Evolutionary conservation across 1,140 invertebrate species (phyloP), one percentile per base, ranked within the genome.

Genomic region (Drosophila takahashii): DNA sequence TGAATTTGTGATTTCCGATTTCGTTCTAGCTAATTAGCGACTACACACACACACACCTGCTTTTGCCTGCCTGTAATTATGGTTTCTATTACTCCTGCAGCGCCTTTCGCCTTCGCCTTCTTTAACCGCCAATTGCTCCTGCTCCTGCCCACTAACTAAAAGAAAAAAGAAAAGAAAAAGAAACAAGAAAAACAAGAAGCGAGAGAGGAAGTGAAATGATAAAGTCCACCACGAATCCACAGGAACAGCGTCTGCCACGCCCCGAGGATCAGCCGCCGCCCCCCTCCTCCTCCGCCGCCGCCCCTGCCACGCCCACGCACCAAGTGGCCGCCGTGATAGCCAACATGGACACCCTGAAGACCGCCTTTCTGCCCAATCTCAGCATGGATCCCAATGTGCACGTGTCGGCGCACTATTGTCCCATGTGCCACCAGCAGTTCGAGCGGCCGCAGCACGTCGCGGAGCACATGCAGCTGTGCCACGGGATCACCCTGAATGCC

Each of bases 191-290:
- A 50, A 48, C n/a, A 50, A 50, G 16, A 15, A 50, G 41, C 51
- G 47, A 54, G 56, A 76, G 50, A 47, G 62, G 75, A 59, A 73
- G 67, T 79, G 80, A 76, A 89, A 91, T 91, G 90, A 73, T 91
- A 87, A 91, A 91, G 79, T 91, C 90, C 76, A 87, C 75, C 51
- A 79, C 90, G 60, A 87, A 87, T 53, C 79, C 86, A 90, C 90
- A 91, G 90, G 90, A 91, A 91, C 71, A 91, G 86, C 90, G 90
- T 72, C 83, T 91, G 77, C 83, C 79, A 84, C 90, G 90, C 37
- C 81, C 90, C 72, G 90, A 84, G 74, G 81, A 83, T 60, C 76
- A 76, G 39, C 76, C 79, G 75, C 75, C 62, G 13, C 47, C 65
- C 56, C 16, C 73, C 70, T 47, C 75, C 70, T 36, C 66, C 57